Percentiles rank a stretch among this genome's conserved stretches.
Evolutionary conservation across 1,140 invertebrate genomes (phyloP).

Genomic region (Magallana ariakensis): DNA sequence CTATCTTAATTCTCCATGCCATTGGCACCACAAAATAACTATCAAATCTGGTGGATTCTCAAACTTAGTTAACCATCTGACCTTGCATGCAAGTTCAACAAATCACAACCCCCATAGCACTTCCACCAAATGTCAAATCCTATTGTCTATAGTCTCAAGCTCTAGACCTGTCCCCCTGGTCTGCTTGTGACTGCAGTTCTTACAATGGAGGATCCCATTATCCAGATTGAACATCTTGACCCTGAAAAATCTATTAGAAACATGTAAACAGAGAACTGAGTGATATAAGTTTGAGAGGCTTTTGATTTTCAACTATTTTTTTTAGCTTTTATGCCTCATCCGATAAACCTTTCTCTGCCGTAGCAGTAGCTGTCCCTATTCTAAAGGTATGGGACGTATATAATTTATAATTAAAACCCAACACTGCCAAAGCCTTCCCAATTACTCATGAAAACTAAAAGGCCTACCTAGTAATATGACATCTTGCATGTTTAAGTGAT

Average conservation of each 20-base stretch:
- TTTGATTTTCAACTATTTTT: conserved; percentile 38
- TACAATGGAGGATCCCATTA: neutral
- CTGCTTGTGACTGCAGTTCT: too few relatives aligned
- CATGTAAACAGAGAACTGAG: neutral
- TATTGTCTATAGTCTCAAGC: too few relatives aligned
- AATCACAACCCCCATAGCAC: neutral
- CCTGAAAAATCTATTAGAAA: neutral
- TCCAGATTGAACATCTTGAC: neutral
- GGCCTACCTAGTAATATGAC: conserved; percentile 34
- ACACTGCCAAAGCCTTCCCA: neutral
- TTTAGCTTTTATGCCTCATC: neutral
- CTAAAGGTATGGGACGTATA: conserved; percentile 41
- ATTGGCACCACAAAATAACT: neutral
- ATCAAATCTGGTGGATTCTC: too few relatives aligned
- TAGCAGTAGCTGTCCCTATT: conserved; percentile 1
- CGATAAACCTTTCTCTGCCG: neutral
- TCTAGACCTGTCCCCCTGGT: too few relatives aligned
- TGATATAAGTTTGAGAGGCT: conserved; percentile 38
- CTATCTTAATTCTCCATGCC: conserved; percentile 23
- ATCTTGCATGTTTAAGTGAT: too few relatives aligned
- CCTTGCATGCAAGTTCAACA: neutral
- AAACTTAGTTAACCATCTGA: neutral
- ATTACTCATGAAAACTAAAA: conserved; percentile 18
- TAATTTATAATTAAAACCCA: neutral
- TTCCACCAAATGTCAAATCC: neutral